phyloP scores from a whole-genome alignment of 1,140 invertebrate genomes.

The Stenopsyche tienmushanensis region DNA sequence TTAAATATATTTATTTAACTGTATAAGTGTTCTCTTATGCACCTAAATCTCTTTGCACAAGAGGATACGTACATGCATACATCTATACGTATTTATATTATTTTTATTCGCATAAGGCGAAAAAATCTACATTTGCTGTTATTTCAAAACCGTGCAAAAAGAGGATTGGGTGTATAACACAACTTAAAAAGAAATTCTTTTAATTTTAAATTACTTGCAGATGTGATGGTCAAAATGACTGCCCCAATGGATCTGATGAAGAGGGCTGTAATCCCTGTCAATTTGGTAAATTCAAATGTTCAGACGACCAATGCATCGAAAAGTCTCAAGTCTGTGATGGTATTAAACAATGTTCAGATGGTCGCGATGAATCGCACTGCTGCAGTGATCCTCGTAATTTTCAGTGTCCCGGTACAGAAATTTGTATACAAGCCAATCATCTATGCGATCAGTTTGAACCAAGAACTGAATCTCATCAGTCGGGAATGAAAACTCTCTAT shows the following conservation, averaged over 20 bases:
- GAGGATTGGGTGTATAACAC: no score
- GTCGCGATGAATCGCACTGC: conserved; percentile 64
- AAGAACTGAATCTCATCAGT: conserved; percentile 43
- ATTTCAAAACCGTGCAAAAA: no score
- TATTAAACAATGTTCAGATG: conserved; percentile 70
- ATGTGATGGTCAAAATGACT: conserved; percentile 83
- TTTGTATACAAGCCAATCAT: conserved; percentile 61
- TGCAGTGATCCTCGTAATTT: conserved; percentile 64
- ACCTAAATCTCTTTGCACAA: no score
- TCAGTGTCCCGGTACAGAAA: conserved; percentile 60
- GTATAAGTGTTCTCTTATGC: no score
- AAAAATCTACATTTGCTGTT: no score
- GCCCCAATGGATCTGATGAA: conserved; percentile 81
- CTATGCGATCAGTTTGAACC: conserved; percentile 67
- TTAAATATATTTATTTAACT: not conserved
- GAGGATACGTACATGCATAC: no score
- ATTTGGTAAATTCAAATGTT: conserved; percentile 70
- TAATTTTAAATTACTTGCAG: no score
- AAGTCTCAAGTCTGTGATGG: conserved; percentile 70
- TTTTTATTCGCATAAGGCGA: no score
- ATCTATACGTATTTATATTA: no score
- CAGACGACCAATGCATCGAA: conserved; percentile 76
- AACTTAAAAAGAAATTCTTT: no score
- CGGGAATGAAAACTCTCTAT: conserved; percentile 55
- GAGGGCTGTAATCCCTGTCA: conserved; percentile 66